These are phyloP conservation scores for Panzeria rudis DNA, from an alignment of 2,888 invertebrate species.

Conservation along the genomic window DNA sequence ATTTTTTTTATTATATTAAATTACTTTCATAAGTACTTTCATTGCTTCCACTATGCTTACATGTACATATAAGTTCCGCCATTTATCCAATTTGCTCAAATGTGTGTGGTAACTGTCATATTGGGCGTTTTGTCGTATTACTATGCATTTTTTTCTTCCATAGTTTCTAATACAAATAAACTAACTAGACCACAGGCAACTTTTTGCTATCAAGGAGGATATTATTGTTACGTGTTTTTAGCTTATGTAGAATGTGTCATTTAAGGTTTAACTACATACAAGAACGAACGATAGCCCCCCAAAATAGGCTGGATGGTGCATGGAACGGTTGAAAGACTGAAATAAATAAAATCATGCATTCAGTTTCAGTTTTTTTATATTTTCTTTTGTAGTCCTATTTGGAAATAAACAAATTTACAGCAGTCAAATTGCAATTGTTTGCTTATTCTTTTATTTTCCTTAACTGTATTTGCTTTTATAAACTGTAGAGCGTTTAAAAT, in stretches of 20 bases:
- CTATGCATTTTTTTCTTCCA: conserved; percentile 5
- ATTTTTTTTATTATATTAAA: not conserved
- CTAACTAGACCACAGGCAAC: not conserved
- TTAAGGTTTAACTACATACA: conserved; percentile 61
- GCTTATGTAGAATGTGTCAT: conserved; percentile 16
- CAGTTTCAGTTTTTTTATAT: conserved; percentile 15
- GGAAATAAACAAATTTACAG: conserved; percentile 60
- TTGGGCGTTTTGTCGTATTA: conserved; percentile 25
- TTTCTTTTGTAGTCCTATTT: conserved; percentile 61
- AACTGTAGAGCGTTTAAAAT: not conserved
- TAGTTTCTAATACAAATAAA: not conserved
- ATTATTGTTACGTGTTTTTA: not conserved
- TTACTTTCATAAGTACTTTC: not conserved
- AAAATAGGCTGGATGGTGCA: not conserved
- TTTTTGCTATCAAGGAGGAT: not conserved
- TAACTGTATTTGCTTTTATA: conserved; percentile 19
- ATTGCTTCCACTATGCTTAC: not conserved
- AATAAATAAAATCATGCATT: conserved; percentile 45
- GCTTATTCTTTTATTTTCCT: conserved; percentile 13
- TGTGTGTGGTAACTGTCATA: conserved; percentile 43
- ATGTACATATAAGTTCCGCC: not conserved
- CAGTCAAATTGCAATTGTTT: conserved; percentile 67
- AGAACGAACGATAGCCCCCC: conserved; percentile 47
- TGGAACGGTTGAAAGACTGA: conserved; percentile 1
- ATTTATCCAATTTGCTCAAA: conserved; percentile 29